Evolutionary conservation across 2,888 invertebrate genomes (phyloP).

Genomic region (Pseudoips prasinana): DNA sequence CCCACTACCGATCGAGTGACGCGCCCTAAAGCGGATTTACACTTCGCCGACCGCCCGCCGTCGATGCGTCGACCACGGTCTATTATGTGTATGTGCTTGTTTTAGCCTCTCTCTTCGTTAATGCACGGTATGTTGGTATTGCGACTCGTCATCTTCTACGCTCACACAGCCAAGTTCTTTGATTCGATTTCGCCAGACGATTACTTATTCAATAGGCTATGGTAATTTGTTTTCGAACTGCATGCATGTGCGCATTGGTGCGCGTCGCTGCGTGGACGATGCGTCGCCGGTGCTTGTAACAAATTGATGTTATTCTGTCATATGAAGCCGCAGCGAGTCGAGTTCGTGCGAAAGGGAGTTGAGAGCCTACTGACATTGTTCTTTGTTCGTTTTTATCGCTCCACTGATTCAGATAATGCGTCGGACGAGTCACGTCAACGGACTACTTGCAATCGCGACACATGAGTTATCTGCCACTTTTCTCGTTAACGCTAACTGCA

Average conservation of each 20-base stretch:
- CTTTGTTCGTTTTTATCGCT: conserved; percentile 80
- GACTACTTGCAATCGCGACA: conserved; percentile 46
- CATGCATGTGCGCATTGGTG: conserved; percentile 56
- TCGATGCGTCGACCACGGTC: conserved; percentile 21
- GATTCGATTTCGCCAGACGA: conserved; percentile 61
- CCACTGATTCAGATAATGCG: conserved; percentile 74
- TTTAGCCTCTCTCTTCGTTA: conserved; percentile 30
- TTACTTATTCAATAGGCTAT: conserved; percentile 62
- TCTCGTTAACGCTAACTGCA: conserved; percentile 66
- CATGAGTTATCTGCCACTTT: conserved; percentile 74
- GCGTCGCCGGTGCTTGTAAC: conserved; percentile 47
- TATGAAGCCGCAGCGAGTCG: conserved; percentile 55
- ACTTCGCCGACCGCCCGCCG: conserved; percentile 40
- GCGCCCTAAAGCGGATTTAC: conserved; percentile 61
- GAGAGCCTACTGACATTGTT: conserved; percentile 73
- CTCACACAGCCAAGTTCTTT: conserved; percentile 43
- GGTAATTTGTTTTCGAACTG: conserved; percentile 59
- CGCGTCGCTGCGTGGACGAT: conserved; percentile 48
- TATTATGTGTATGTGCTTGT: conserved; percentile 23
- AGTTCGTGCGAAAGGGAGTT: conserved; percentile 75
- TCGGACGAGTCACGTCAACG: conserved; percentile 48
- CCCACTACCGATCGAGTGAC: conserved; percentile 42
- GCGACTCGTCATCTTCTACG: not conserved
- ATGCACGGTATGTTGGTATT: conserved; percentile 21
- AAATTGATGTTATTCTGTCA: conserved; percentile 72